Evolutionary conservation across 2,797 vertebrate species (phyloP).

Genomic region (Halcyon chelicuti): DNA sequence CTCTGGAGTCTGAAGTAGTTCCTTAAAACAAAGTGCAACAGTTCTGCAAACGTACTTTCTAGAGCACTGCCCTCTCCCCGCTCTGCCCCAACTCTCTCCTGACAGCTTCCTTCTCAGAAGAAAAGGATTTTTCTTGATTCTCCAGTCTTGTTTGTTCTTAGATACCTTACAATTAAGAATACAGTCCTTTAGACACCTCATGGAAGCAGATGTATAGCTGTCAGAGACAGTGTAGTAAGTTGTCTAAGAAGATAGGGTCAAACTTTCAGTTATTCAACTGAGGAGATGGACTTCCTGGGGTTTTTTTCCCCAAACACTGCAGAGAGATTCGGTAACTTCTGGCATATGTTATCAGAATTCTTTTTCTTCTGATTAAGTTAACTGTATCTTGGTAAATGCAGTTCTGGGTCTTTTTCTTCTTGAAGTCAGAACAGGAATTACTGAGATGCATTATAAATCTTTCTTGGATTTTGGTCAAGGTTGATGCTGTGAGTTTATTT

Average conservation of each 20-base stretch:
- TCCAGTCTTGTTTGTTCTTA: not conserved
- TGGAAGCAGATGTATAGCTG: not conserved
- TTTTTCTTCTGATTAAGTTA: not conserved
- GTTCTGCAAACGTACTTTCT: not conserved
- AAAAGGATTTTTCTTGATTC: not conserved
- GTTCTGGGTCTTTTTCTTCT: not conserved
- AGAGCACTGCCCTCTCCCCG: not conserved
- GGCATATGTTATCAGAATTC: not conserved
- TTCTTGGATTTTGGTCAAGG: not conserved
- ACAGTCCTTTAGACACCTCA: not conserved
- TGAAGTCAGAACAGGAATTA: not conserved
- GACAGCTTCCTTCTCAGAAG: not conserved
- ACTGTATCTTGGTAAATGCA: not conserved
- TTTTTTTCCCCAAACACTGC: not conserved
- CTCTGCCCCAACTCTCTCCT: not conserved
- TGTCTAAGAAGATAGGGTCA: not conserved
- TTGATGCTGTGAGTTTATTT: not conserved
- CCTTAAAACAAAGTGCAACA: not conserved
- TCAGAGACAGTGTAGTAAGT: not conserved
- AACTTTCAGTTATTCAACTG: not conserved
- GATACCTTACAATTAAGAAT: not conserved
- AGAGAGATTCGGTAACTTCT: not conserved
- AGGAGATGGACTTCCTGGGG: not conserved
- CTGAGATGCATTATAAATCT: not conserved
- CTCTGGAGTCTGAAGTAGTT: not conserved